These are phyloP conservation scores for Stictocephala bisonia DNA, from an alignment of 2,888 invertebrate genomes.

Conservation along the genomic window DNA sequence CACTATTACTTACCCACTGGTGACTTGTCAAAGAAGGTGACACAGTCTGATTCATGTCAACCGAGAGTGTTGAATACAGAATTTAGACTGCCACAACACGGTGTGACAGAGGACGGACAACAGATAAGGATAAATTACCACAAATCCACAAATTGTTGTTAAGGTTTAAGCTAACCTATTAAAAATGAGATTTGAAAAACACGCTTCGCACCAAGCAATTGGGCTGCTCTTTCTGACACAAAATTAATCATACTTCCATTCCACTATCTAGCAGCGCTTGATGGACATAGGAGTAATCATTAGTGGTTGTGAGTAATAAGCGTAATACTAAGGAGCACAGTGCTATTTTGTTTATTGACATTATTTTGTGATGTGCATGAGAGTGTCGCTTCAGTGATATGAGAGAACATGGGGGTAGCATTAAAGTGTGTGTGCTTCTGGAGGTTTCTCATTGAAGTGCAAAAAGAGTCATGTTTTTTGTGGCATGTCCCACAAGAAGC, in stretches of 20 bases:
- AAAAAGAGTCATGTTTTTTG: background rate
- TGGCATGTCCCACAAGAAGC: background rate
- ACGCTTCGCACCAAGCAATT: background rate
- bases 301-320: background rate
- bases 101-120: too few species aligned
- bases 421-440: background rate
- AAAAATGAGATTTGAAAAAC: background rate
- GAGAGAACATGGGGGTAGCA: background rate
- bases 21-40: too few species aligned
- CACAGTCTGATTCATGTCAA: too few species aligned
- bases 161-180: background rate
- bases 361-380: background rate
- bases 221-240: background rate
- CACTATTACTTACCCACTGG: too few species aligned
- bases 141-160: too few species aligned
- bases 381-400: background rate
- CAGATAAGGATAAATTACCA: too few species aligned
- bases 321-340: background rate
- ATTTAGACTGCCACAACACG: too few species aligned
- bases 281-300: background rate
- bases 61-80: too few species aligned
- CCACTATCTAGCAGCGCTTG: background rate
- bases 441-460: background rate
- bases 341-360: too few species aligned
- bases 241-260: conserved; percentile 19